These are phyloP conservation scores for Leistus spinibarbis DNA, from an alignment of 2,888 invertebrate species.

Conservation along the genomic window DNA sequence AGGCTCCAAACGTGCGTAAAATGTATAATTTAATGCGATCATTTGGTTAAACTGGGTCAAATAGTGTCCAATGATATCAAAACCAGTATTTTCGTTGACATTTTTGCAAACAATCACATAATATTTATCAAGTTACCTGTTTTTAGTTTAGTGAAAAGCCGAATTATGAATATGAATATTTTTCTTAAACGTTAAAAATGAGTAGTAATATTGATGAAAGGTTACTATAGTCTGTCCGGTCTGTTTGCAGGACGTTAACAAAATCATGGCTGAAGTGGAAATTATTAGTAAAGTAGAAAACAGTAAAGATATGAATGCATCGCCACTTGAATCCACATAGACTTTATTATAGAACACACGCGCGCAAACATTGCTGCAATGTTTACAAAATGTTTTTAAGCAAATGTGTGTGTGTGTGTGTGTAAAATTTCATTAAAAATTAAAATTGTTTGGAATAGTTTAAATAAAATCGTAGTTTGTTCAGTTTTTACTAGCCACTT, in stretches of 20 bases:
- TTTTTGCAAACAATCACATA: constrained; percentile 6
- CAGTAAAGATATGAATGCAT: constrained; percentile 23
- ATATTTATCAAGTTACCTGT: neutral
- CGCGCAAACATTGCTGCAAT: constrained; percentile 12
- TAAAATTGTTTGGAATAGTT: constrained; percentile 10
- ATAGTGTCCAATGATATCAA: neutral
- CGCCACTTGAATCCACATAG: neutral
- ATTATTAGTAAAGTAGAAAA: constrained; percentile 39
- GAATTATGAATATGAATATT: neutral
- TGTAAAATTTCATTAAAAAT: constrained; percentile 26
- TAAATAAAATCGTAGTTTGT: constrained; percentile 42
- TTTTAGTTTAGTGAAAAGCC: neutral
- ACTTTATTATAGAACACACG: too few species aligned
- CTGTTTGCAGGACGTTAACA: constrained; percentile 61
- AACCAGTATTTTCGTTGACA: constrained; percentile 2
- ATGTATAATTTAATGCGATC: neutral
- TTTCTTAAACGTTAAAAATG: neutral
- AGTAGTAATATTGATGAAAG: neutral
- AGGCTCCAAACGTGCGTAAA: too few species aligned
- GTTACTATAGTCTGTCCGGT: constrained; percentile 45
- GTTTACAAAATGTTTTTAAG: constrained; percentile 31
- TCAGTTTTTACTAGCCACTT: constrained; percentile 46
- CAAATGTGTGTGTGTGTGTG: constrained; percentile 27
- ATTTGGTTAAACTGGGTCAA: neutral
- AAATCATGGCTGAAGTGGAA: constrained; percentile 56